Evolutionary conservation across 2,888 invertebrate genomes (phyloP).

Genomic region (Cistogaster globosa): DNA sequence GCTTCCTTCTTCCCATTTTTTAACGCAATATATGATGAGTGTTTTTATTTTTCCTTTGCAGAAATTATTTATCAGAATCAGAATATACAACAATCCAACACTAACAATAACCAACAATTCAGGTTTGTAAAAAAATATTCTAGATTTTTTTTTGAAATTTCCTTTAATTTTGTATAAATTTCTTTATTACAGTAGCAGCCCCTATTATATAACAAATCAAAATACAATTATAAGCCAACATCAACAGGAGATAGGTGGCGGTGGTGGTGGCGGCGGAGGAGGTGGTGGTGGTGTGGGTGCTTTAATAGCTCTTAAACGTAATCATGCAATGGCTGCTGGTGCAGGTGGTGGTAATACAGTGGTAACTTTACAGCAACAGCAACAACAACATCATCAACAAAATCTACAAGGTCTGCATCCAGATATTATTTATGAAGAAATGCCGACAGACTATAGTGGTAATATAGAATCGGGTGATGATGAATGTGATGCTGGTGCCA

Average conservation of each 20-base stretch:
- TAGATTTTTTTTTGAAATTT: neutral
- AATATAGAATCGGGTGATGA: slow-evolving; percentile 80
- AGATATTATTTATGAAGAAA: slow-evolving; percentile 80
- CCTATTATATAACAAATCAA: slow-evolving; percentile 81
- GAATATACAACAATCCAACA: slow-evolving; percentile 78
- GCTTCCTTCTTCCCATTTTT: no score
- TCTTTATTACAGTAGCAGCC: slow-evolving; percentile 76
- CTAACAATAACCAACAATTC: slow-evolving; percentile 82
- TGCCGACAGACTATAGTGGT: slow-evolving; percentile 81
- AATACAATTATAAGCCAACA: slow-evolving; percentile 74
- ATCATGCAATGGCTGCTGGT: slow-evolving; percentile 79
- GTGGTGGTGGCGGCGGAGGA: slow-evolving; percentile 62
- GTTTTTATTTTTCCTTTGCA: slow-evolving; percentile 68
- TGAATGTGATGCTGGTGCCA: slow-evolving; percentile 79
- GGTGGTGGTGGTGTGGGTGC: slow-evolving; percentile 77
- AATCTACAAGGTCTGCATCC: slow-evolving; percentile 76
- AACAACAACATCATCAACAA: slow-evolving; percentile 75
- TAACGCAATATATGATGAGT: no score
- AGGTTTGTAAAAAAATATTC: slow-evolving; percentile 75
- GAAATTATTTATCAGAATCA: slow-evolving; percentile 81
- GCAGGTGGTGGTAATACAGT: slow-evolving; percentile 73
- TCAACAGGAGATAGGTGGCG: slow-evolving; percentile 63
- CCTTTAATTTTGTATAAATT: neutral
- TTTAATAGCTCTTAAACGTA: slow-evolving; percentile 81
- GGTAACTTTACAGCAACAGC: slow-evolving; percentile 74